Evolutionary conservation across 53 echinoderm and acorn worm species (phyloP).

Genomic region (Temnopleurus reevesii): DNA sequence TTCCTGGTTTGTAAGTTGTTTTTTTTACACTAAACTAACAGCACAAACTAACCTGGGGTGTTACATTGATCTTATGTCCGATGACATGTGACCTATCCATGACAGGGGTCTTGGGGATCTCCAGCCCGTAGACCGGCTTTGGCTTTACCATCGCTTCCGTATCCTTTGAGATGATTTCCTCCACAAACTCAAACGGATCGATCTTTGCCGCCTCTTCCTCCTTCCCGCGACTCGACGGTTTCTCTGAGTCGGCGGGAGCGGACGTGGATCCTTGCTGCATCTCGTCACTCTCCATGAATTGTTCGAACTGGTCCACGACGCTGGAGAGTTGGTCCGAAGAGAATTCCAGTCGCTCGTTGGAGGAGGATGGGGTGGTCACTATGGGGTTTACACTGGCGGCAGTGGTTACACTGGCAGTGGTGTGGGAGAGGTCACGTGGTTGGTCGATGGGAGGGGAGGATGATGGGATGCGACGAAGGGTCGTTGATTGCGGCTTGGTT

Average conservation of each 20-base stretch:
- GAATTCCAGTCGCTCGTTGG: slow-evolving; percentile 42
- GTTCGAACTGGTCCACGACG: slow-evolving; percentile 72
- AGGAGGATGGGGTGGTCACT: not conserved
- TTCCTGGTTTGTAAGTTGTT: not conserved
- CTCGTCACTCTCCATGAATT: slow-evolving; percentile 89
- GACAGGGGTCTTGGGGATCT: not conserved
- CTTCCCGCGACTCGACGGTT: not conserved
- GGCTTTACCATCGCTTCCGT: not conserved
- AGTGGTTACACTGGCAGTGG: not conserved
- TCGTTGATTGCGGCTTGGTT: not conserved
- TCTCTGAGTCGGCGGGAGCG: not conserved
- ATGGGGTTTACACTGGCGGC: not conserved
- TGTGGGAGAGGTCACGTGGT: not conserved
- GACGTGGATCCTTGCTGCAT: not conserved
- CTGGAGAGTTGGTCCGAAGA: slow-evolving; percentile 39
- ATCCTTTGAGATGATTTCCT: slow-evolving; percentile 33
- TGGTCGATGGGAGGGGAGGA: not conserved
- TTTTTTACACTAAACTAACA: not conserved
- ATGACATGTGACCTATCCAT: slow-evolving; percentile 25
- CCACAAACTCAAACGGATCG: slow-evolving; percentile 57
- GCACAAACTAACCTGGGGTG: slow-evolving; percentile 22
- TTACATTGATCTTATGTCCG: not conserved
- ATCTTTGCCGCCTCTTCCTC: not conserved
- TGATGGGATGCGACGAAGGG: not conserved
- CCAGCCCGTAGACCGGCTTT: not conserved